These are phyloP conservation scores for Intellagama lesueurii DNA, from an alignment of 2,797 vertebrate species.

Conservation along the genomic window DNA sequence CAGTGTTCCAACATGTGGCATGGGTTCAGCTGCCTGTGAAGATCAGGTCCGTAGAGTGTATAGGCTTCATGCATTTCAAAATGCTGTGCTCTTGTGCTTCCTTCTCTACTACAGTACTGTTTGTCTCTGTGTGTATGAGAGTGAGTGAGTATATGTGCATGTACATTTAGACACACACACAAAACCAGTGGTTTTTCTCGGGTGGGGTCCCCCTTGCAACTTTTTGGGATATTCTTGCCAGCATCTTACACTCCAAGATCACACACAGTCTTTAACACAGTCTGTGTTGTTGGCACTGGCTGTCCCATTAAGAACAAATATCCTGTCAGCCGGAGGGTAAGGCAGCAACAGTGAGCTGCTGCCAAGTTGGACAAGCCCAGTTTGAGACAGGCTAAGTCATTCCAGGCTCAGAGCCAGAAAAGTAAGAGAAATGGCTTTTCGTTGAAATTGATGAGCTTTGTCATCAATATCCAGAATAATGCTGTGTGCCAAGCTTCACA, in stretches of 20 bases:
- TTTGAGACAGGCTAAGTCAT: conserved; percentile 60
- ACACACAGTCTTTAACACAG: conserved; percentile 49
- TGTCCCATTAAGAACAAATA: conserved; percentile 55
- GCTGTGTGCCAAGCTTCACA: conserved; percentile 59
- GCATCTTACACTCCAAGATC: conserved; percentile 47
- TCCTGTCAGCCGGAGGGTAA: conserved; percentile 30
- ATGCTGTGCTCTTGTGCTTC: neutral
- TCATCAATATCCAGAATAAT: conserved; percentile 21
- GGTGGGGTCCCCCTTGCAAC: too few relatives aligned
- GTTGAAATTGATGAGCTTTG: conserved; percentile 30
- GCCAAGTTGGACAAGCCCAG: conserved; percentile 63
- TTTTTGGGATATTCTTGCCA: conserved; percentile 60
- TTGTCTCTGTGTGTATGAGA: neutral
- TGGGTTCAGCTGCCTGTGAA: neutral
- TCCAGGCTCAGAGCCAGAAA: conserved; percentile 72
- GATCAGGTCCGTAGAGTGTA: neutral
- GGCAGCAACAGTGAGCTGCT: conserved; percentile 23
- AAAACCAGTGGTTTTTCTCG: neutral
- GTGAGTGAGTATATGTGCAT: too few relatives aligned
- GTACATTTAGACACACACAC: neutral
- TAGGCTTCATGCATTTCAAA: neutral
- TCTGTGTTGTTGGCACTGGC: conserved; percentile 55
- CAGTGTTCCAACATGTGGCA: too few relatives aligned
- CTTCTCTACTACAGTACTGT: neutral
- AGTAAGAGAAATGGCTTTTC: conserved; percentile 49